Evolutionary conservation across 2,888 invertebrate species (phyloP), one percentile per base, ranked within the genome.

Genomic region (Apamea crenata): DNA sequence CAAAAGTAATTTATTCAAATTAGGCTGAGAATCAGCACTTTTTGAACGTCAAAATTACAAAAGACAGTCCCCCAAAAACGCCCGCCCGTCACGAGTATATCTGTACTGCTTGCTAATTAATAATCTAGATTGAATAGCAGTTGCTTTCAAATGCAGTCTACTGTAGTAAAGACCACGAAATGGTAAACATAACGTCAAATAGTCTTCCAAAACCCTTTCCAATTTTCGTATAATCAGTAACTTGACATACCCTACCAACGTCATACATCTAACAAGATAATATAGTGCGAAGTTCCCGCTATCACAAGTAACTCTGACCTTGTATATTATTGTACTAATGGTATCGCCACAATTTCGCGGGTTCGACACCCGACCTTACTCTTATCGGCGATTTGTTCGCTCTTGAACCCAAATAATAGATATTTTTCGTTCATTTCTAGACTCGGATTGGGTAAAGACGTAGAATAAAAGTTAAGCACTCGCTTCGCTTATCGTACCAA

Each of bases 311-410:
- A 86, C 86, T 85, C 76, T 90, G 90, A 91, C 91, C 90, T 89
- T 91, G 85, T 86, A 44, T 84, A 81, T 85, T 83, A 82, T 80
- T 82, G 72, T 80, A n/a, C n/a, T n/a, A 77, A 78, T 76, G 74
- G 44, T 84, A 85, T 91, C 88, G 80, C 79, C 29, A 77, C 84
- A 85, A 86, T 84, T 90, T 88, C 72, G 88, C 86, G 81, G 83
- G 91, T 87, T 91, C 90, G 88, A 90, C 69, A 88, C 72, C 86
- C 90, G 85, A 85, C 83, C 85, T 82, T 72, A 66, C n/a, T 53
- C 77, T 89, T 89, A 90, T 90, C 90, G 71, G 7, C 69, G 79
- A 89, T 88, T 87, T 74, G 85, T 77, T 84, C 81, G 86, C 79
- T 85, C 86, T 69, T 78, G 84, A 86, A 78, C 87, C 63, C 65